phyloP scores from a whole-genome alignment of 2,113 vertebrate genomes.

The Pterocles orientalis region DNA sequence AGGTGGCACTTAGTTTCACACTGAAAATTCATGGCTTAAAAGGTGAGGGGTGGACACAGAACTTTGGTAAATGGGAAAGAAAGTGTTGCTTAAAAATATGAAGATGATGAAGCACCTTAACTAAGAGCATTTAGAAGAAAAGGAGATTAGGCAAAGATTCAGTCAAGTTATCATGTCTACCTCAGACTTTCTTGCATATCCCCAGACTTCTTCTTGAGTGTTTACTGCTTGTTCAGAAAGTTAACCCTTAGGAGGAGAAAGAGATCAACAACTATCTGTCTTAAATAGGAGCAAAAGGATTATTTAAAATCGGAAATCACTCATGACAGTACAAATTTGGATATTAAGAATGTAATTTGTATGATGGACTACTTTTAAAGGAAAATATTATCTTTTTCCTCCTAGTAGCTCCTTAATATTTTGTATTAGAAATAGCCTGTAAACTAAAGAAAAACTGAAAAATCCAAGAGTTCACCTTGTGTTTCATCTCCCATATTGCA shows the following conservation, averaged over 20 bases:
- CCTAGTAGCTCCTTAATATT: neutral
- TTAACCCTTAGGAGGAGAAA: neutral
- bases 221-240: neutral
- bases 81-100: neutral
- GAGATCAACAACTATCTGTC: neutral
- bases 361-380: neutral
- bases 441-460: neutral
- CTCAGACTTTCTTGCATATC: neutral
- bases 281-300: neutral
- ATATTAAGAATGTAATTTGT: neutral
- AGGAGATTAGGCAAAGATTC: neutral
- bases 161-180: neutral
- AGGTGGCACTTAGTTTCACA: neutral
- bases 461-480: neutral
- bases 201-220: neutral
- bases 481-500: neutral
- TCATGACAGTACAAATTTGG: neutral
- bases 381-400: neutral
- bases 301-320: neutral
- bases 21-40: neutral
- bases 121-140: neutral
- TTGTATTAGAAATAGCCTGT: neutral
- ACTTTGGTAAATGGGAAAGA: neutral
- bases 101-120: neutral
- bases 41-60: neutral